A percentile compares a stretch with the other conserved stretches of the same genome.
phyloP scores from a whole-genome alignment of 2,797 vertebrate species.

The Falco novaeseelandiae region DNA sequence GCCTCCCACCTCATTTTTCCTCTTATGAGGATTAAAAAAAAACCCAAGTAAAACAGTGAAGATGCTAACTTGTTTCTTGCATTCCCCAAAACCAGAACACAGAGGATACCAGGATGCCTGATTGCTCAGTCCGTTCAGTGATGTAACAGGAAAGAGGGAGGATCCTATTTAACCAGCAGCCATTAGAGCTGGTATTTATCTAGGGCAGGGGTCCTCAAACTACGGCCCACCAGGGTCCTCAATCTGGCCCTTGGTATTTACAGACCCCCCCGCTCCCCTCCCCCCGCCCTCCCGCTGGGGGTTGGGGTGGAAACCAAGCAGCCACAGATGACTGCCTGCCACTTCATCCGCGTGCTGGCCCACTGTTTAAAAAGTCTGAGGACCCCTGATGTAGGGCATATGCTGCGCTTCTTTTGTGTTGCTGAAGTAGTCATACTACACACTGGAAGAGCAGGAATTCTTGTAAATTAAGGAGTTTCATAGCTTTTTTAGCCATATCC shows the following conservation, averaged over 20 bases:
- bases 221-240: no score
- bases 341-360: no score
- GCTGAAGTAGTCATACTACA: not conserved
- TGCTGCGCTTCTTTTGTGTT: not conserved
- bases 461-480: not conserved
- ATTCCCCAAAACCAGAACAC: accelerated
- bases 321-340: no score
- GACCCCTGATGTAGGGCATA: not conserved
- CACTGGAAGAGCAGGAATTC: not conserved
- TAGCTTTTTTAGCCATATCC: not conserved
- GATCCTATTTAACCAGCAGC: not conserved
- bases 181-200: not conserved
- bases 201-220: not conserved
- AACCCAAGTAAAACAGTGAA: not conserved
- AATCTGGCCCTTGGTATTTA: no score
- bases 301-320: no score
- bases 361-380: no score
- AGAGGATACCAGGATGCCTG: not conserved
- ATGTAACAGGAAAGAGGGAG: not conserved
- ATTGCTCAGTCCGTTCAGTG: accelerated
- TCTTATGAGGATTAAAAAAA: not conserved
- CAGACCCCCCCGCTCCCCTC: no score
- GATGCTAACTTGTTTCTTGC: not conserved
- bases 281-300: no score
- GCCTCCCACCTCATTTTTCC: not conserved